Conservation (phyloP, 2,797 vertebrate genomes). For the Dermochelys coriacea region DNA sequence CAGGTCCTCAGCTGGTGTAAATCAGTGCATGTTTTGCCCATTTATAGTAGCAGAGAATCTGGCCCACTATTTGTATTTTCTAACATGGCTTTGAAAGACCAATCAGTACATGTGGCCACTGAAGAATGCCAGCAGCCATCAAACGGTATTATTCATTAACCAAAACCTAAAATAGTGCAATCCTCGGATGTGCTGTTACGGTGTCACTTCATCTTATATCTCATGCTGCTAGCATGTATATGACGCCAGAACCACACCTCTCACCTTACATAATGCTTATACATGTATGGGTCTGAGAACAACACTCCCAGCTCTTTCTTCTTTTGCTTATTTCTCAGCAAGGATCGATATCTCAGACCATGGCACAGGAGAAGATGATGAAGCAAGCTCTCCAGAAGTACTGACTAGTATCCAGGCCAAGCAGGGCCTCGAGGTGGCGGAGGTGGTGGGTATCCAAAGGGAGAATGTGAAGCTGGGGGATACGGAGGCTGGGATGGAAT, state of each 20-base stretch:
- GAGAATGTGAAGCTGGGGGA: background rate
- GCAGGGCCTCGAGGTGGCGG: constrained; percentile 57
- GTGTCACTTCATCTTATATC: background rate
- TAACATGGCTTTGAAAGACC: background rate
- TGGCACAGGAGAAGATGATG: background rate
- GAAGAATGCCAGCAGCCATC: background rate
- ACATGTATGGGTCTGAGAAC: background rate
- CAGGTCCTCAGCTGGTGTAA: background rate
- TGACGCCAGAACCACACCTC: background rate
- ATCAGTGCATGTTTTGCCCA: background rate
- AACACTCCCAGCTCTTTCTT: background rate
- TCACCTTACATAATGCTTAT: background rate
- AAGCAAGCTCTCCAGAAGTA: background rate
- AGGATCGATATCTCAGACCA: constrained; percentile 12
- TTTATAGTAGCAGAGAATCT: background rate
- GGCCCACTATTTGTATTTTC: background rate
- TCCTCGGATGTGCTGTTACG: accelerated
- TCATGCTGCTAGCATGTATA: background rate
- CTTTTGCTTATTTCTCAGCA: background rate
- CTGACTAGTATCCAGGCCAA: constrained; percentile 78
- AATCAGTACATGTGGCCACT: background rate
- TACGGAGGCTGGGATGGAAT: constrained; percentile 63
- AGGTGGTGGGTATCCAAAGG: constrained; percentile 70
- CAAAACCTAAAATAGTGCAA: background rate
- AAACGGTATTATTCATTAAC: background rate